phyloP scores from a whole-genome alignment of 2,797 vertebrate species.

The Trachurus trachurus region DNA sequence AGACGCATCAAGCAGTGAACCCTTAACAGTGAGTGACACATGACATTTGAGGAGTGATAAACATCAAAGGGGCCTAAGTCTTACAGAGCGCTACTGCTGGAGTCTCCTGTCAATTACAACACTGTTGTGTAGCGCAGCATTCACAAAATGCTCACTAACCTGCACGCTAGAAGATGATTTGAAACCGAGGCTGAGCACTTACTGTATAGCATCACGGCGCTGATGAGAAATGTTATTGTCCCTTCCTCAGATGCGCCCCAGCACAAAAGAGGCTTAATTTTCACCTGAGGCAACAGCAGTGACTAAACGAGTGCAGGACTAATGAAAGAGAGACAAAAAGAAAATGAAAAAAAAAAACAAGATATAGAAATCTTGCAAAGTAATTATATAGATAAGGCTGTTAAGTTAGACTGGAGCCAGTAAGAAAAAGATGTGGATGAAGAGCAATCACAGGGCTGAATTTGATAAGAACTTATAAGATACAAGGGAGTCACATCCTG shows the following conservation, averaged over 20 bases:
- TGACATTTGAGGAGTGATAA: slow-evolving; percentile 61
- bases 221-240: slow-evolving; percentile 41
- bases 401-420: slow-evolving; percentile 46
- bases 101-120: slow-evolving; percentile 51
- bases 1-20: slow-evolving; percentile 31
- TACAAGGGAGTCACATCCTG: slow-evolving; percentile 61
- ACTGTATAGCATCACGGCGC: slow-evolving; percentile 14
- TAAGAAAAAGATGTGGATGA: slow-evolving; percentile 57
- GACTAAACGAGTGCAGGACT: slow-evolving; percentile 37
- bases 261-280: slow-evolving; percentile 56
- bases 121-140: slow-evolving; percentile 25
- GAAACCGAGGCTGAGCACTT: slow-evolving; percentile 44
- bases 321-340: slow-evolving; percentile 37
- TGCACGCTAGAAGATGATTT: slow-evolving; percentile 29
- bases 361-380: slow-evolving; percentile 59
- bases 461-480: slow-evolving; percentile 61
- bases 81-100: slow-evolving; percentile 6
- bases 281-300: slow-evolving; percentile 49
- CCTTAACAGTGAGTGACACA: slow-evolving; percentile 51
- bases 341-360: slow-evolving; percentile 14
- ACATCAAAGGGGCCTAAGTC: slow-evolving; percentile 55
- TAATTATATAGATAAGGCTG: slow-evolving; percentile 67
- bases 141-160: slow-evolving; percentile 17
- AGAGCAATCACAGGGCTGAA: slow-evolving; percentile 60
- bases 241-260: slow-evolving; percentile 33